Base-by-base conservation (phyloP, 1,140 invertebrate species). In the Idris sp. region DNA sequence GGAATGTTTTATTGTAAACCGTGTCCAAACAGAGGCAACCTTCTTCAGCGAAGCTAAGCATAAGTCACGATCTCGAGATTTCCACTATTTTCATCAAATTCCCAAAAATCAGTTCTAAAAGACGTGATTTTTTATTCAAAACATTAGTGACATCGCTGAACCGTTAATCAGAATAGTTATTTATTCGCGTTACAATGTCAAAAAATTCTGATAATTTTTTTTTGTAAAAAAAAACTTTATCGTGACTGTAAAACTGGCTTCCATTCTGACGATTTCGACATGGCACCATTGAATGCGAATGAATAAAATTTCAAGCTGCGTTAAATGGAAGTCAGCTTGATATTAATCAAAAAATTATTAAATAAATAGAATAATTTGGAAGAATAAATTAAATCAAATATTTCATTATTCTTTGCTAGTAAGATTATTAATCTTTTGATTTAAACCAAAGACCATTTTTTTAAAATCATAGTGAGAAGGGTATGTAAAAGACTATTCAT, bases 1-100 rank as follows among this genome's bases (percentile, higher is more conserved):
- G 58, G 68, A 72, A 62, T 72, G 68, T 62, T 58, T 62, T 56
- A 62, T 41, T 48, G 68, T 72, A 62, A 72, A 62, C 58, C 68
- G 9, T 33, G 49, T 62, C 43, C 41, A 59, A 59, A 69, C 46
- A n/a, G 49, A 30, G 28, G 9, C 59, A 5, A 15, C 58, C 44
- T 40, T 62, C 25, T 19, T 25, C 43, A 18, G 35, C 54, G 14
- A 5, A 28, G 19, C 31, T 54, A 25, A 48, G 10, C 19, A 9
- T 15, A 18, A 69, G 65, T 69, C 65, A 69, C 65, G 65, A 69
- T 54, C 61, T 53, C 65, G 65, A 61, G 65, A 69, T 56, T 61
- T 2, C n/a, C n/a, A n/a, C 15, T 31, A 61, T 69, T 69, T 69
- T 69, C 54, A 43, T 26, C 11, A 54, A 54, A 61, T 61, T 36